A percentile compares a stretch with the other conserved stretches of the same genome.
Conservation (phyloP, 37 sponge, comb jelly and placozoan species). For the Theonella swinhoei region DNA sequence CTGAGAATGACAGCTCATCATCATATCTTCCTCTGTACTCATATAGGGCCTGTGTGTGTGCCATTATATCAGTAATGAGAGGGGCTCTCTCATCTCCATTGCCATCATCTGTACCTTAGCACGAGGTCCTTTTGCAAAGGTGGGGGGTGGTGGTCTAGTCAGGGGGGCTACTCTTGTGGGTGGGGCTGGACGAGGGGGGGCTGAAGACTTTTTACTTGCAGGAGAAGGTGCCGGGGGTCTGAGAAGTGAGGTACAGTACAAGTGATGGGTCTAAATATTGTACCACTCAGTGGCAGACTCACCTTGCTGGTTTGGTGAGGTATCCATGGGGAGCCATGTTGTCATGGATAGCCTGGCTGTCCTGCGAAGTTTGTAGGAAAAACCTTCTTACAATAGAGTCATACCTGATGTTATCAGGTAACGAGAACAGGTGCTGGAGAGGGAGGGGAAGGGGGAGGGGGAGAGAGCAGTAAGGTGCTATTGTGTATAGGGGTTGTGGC, state of each 20-base stretch:
- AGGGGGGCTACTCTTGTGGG: conserved; percentile 26
- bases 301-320: conserved; percentile 1
- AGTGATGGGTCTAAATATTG: too few relatives aligned
- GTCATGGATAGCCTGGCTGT: conserved; percentile 21
- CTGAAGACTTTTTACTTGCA: background rate
- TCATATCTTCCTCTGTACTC: conserved; percentile 35
- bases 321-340: background rate
- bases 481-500: background rate
- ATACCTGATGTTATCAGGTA: conserved; percentile 69
- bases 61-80: background rate
- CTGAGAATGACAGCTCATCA: conserved; percentile 65
- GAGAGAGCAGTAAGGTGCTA: too few relatives aligned
- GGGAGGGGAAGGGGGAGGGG: background rate
- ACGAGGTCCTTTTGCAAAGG: background rate
- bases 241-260: too few relatives aligned
- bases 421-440: conserved; percentile 43
- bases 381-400: conserved; percentile 77
- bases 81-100: background rate
- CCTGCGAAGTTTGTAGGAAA: conserved; percentile 36
- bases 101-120: background rate
- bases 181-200: background rate
- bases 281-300: background rate
- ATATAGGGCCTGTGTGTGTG: conserved; percentile 45
- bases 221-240: background rate
- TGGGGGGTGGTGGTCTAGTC: conserved; percentile 14